Evolutionary conservation across 64 coral and sea anemone species (phyloP).

Genomic region (Actinia tenebrosa): DNA sequence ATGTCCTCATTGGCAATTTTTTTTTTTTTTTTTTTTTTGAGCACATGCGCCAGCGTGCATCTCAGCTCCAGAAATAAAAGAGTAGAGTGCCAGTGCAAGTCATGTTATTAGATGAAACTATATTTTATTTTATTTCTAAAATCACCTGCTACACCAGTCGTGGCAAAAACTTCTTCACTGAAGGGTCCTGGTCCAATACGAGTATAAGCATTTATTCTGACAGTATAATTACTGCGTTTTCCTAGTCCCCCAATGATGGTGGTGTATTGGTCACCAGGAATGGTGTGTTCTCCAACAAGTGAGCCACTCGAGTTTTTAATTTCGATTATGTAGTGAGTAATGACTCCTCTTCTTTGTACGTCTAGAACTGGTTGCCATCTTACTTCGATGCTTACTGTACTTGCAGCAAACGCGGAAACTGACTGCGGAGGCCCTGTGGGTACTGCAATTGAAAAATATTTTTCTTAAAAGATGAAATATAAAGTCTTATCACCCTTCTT

Average conservation of each 20-base stretch:
- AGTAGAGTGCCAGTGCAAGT: not conserved
- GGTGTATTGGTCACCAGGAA: not conserved
- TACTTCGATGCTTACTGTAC: constrained; percentile 8
- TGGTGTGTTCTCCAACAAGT: not conserved
- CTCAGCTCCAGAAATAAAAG: too few species aligned
- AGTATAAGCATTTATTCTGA: not conserved
- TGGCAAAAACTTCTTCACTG: not conserved
- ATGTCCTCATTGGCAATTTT: too few species aligned
- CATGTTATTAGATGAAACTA: not conserved
- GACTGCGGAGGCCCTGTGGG: constrained; percentile 24
- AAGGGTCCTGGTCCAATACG: not conserved
- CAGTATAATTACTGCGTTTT: constrained; percentile 26
- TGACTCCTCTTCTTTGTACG: constrained; percentile 24
- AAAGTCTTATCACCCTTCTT: not conserved
- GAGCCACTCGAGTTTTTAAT: not conserved
- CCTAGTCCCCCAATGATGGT: not conserved
- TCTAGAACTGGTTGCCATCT: constrained; percentile 28
- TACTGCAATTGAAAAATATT: not conserved
- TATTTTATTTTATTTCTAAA: not conserved
- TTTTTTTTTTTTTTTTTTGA: too few species aligned
- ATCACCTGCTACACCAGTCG: constrained; percentile 35
- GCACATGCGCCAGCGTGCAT: too few species aligned
- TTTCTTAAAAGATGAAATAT: not conserved
- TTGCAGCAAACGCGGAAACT: not conserved
- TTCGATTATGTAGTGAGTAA: not conserved